Conservation (phyloP, 2,113 vertebrate species). For the Mobula birostris region DNA sequence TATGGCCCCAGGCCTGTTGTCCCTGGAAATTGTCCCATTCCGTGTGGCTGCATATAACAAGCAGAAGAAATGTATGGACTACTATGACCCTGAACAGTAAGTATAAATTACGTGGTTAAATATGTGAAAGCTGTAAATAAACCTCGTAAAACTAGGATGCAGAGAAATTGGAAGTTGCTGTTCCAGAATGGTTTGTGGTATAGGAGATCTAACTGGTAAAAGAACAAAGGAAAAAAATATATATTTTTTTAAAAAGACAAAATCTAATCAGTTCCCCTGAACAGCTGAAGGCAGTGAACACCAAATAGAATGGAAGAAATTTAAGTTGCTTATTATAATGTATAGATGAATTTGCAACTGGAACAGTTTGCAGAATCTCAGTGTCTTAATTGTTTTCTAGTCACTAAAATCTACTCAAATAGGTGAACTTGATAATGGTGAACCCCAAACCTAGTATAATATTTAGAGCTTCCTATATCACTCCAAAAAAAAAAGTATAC, state of each 20-base stretch:
- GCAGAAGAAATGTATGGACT: conserved; percentile 87
- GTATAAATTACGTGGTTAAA: conserved; percentile 43
- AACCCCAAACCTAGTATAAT: not conserved
- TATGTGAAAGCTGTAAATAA: not conserved
- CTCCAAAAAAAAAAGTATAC: not conserved
- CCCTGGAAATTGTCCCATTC: conserved; percentile 92
- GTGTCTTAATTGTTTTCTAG: not conserved
- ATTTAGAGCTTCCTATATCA: not conserved
- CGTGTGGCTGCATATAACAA: conserved; percentile 96
- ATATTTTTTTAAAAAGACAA: not conserved
- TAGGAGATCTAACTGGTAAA: not conserved
- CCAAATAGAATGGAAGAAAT: no score
- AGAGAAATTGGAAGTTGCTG: not conserved
- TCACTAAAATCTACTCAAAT: not conserved
- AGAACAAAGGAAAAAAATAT: not conserved
- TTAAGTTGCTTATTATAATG: not conserved
- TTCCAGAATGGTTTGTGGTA: not conserved
- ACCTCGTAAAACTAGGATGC: not conserved
- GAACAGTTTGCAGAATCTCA: not conserved
- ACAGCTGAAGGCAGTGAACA: not conserved
- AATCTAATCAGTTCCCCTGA: not conserved
- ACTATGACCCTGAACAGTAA: conserved; percentile 87
- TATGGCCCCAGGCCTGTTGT: conserved; percentile 94
- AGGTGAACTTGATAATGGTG: not conserved
- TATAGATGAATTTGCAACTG: not conserved